Conservation (phyloP, 2,113 vertebrate genomes). For the Cacatua alba region DNA sequence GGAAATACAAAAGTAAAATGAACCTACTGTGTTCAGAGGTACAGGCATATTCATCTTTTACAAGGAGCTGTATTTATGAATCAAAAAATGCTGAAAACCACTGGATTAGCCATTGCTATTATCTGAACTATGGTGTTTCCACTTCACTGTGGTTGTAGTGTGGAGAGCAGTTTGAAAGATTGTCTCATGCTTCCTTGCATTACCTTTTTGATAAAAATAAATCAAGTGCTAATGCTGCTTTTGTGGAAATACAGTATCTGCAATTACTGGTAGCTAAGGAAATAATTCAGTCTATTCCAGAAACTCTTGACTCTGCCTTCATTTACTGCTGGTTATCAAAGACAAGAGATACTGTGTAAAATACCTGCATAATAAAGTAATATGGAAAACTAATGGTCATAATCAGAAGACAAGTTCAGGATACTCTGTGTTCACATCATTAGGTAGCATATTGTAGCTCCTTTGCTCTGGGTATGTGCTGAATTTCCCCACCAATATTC, state of each 20-base stretch:
- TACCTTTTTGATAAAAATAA: neutral
- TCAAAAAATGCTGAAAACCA: neutral
- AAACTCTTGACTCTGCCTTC: neutral
- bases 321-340: neutral
- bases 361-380: slow-evolving; percentile 1
- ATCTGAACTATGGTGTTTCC: neutral
- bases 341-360: neutral
- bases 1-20: neutral
- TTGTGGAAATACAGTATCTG: neutral
- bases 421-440: neutral
- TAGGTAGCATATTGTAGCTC: neutral
- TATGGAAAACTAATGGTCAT: neutral
- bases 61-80: neutral
- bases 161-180: neutral
- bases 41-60: neutral
- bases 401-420: neutral
- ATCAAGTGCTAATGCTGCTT: slow-evolving; percentile 20
- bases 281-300: neutral
- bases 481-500: neutral
- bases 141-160: neutral
- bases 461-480: neutral
- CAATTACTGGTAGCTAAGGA: neutral
- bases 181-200: neutral
- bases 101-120: neutral
- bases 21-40: neutral